phyloP scores from a whole-genome alignment of 2,113 vertebrate species.

The Arvicanthis niloticus region DNA sequence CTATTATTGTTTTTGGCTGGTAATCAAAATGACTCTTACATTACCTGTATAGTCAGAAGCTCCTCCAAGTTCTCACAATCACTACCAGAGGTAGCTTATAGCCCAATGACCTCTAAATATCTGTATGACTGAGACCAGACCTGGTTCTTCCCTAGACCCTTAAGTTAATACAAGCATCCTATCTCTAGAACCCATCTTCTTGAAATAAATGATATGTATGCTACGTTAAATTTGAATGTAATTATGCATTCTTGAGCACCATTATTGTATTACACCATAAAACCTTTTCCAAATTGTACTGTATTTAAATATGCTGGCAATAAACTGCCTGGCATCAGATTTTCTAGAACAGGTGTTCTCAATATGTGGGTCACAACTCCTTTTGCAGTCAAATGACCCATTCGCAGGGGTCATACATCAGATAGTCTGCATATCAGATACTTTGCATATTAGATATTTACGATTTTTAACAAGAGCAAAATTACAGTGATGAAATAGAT shows the following conservation, averaged over 20 bases:
- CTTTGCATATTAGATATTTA: not conserved
- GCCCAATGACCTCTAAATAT: not conserved
- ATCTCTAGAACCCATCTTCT: not conserved
- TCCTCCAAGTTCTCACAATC: not conserved
- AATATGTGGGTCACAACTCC: not conserved
- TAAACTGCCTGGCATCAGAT: not conserved
- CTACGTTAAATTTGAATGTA: not conserved
- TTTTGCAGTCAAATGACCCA: not conserved
- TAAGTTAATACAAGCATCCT: not conserved
- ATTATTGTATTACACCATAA: not conserved
- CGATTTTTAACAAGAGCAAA: not conserved
- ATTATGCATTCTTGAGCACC: not conserved
- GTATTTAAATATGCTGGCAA: not conserved
- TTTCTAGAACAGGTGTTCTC: not conserved
- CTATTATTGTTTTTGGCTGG: not conserved
- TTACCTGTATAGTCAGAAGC: not conserved
- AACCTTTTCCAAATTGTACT: not conserved
- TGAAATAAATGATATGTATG: not conserved
- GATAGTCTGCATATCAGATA: not conserved
- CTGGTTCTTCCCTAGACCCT: not conserved
- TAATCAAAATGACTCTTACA: not conserved
- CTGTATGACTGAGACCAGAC: not conserved
- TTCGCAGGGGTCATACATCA: not conserved
- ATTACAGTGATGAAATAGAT: not conserved
- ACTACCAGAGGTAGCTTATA: not conserved